Base-by-base conservation (phyloP, 2,797 vertebrate species). In the Eospalax fontanierii region DNA sequence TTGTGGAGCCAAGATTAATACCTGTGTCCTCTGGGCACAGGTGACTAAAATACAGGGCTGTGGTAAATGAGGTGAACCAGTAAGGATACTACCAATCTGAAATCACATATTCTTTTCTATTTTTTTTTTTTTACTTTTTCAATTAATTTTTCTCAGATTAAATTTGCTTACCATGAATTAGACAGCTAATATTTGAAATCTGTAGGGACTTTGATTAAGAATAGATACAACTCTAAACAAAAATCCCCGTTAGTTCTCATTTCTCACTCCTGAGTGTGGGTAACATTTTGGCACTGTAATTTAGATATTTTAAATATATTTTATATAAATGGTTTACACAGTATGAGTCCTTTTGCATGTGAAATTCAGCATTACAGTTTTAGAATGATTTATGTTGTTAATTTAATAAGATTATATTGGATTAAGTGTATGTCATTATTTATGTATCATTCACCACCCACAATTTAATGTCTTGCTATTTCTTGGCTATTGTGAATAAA, bases 1-100 rank as follows among this genome's bases (percentile, higher is more conserved):
- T 66, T 91, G 57, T 79, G 70, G 66, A 95, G 83, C 43, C 71
- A 89, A 91, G 74, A 92, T 95, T 93, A 80, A 95, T 89, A 87
- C 26, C 28, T 87, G 59, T 30, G 50, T 95, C 91, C 81, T 95
- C 63, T 78, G 80, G 73, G 89, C 80, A 82, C n/a, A 86, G 85
- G 40, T 91, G 50, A 89, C 24, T 92, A 95, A 95, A 96, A 91
- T 73, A 21, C 33, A 92, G 63, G 59, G 26, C 26, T 74, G 26
- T 59, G 11, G 22, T 54, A 68, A 90, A 71, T 71, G 71, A 38
- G 15, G 46, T 71, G 2, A 10, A 84, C 9, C 50, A 9, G 71
- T 87, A 93, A 83, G 59, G 66, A 59, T 50, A 80, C 6, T 11
- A 81, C 24, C 35, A 81, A 70, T 78, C 18, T 76, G 66, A 95